A percentile compares a stretch with the other conserved stretches of the same genome.
Conservation (phyloP, 2,113 vertebrate genomes). For the Sorex fumeus region DNA sequence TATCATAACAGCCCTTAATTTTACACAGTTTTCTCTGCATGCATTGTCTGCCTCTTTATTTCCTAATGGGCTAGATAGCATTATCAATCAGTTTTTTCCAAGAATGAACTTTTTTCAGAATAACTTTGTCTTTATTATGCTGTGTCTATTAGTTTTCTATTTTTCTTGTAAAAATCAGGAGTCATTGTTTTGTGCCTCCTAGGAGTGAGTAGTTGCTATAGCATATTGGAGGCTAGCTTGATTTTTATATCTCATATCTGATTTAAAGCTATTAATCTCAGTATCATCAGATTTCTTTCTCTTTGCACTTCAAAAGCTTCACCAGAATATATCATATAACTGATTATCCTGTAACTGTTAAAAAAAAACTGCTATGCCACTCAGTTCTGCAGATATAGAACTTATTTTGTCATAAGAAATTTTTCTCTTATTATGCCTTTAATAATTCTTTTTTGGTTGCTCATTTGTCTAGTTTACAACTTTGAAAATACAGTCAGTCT, state of each 20-base stretch:
- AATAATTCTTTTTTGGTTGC: not conserved
- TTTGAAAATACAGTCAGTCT: not conserved
- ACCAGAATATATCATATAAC: not conserved
- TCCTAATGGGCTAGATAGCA: not conserved
- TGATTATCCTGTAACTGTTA: not conserved
- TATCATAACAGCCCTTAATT: not conserved
- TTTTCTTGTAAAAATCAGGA: conserved; percentile 13
- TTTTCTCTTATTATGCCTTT: not conserved
- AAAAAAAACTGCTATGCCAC: not conserved
- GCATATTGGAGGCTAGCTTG: not conserved
- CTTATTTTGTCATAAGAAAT: not conserved
- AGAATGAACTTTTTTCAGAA: not conserved
- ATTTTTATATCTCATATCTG: not conserved
- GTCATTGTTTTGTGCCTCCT: not conserved
- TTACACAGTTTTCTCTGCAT: not conserved
- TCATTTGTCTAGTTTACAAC: not conserved
- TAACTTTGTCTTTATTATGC: not conserved
- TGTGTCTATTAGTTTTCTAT: not conserved
- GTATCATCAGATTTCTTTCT: not conserved
- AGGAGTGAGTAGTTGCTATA: not conserved
- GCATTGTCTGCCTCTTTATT: not conserved
- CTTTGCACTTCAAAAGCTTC: not conserved
- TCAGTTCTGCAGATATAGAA: not conserved
- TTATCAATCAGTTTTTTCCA: not conserved
- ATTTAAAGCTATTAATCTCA: not conserved